Evolutionary conservation across 2,797 vertebrate species (phyloP), one percentile per base, ranked within the genome.

Genomic region (Lepidocolaptes lacrymiger): DNA sequence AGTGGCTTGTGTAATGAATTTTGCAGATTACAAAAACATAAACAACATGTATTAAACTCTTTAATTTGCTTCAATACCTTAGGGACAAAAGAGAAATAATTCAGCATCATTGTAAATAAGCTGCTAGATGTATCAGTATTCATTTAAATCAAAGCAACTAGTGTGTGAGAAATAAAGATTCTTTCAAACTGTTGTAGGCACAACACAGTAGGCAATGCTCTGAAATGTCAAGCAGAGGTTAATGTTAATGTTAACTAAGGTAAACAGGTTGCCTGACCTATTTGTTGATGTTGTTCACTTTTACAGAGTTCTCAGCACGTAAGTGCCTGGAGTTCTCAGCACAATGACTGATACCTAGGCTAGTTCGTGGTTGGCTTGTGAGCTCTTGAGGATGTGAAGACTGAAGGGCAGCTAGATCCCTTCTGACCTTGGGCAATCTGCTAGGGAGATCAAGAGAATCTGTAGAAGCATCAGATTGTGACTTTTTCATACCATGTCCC

Each of bases 111-210:
- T 95, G 43, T 75, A 63, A 93, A 89, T 94, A 93, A 96, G 44
- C 46, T 93, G 24, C 37, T 86, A 91, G 61, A 41, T 85, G 62
- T 71, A 94, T 95, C 84, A 77, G 28, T 94, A 95, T 96, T 95
- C 61, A 94, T 96, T 96, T 89, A 96, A 94, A 96, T 89, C 48
- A 95, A 95, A 97, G 82, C 52, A 86, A 10, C 24, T 85, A 58
- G 7, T 28, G 32, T 89, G 75, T 69, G 36, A 83, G 49, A 91
- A 91, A 85, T 62, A 96, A 95, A 91, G 55, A 49, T 39, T 62
- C 23, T 96, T 97, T 94, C 46, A 93, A 91, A 73, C 10, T 44
- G 46, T 66, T 79, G 34, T 39, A 91, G 44, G 55, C 37, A 78
- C 76, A 62, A 41, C 37, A 61, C 37, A 61, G 37, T 39, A 39